These are phyloP conservation scores for Parnassius glacialis DNA, from an alignment of 2,888 invertebrate genomes.

Conservation along the genomic window DNA sequence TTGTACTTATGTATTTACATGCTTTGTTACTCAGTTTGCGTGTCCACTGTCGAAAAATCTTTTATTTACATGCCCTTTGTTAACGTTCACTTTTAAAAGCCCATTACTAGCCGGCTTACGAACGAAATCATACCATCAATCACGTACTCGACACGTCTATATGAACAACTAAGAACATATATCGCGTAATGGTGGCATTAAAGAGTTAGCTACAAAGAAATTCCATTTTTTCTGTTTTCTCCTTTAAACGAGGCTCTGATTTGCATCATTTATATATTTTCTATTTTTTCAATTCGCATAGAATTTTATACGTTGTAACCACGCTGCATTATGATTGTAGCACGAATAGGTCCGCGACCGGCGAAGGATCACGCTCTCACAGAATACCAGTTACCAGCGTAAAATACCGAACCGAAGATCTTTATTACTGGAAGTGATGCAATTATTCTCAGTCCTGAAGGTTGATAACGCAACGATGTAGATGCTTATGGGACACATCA, in stretches of 20 bases:
- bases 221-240: neutral
- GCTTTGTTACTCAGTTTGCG: neutral
- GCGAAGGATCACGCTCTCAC: too few relatives aligned
- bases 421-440: too few relatives aligned
- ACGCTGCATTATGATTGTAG: too few relatives aligned
- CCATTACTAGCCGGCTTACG: slow-evolving; percentile 7
- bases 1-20: neutral
- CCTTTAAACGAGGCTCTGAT: neutral
- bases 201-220: neutral
- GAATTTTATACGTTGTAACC: too few relatives aligned
- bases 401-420: too few relatives aligned
- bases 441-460: too few relatives aligned
- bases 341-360: too few relatives aligned
- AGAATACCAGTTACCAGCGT: too few relatives aligned
- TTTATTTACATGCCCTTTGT: slow-evolving; percentile 7
- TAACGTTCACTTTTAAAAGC: slow-evolving; percentile 8
- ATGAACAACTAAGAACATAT: slow-evolving; percentile 5
- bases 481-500: too few relatives aligned
- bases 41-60: neutral
- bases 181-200: slow-evolving; percentile 6
- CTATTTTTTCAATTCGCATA: too few relatives aligned
- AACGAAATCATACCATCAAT: slow-evolving; percentile 13
- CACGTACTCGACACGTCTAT: slow-evolving; percentile 4
- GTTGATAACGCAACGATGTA: too few relatives aligned
- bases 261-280: too few relatives aligned